phyloP scores from a whole-genome alignment of 2,888 invertebrate species.

The Ellobium chinense region DNA sequence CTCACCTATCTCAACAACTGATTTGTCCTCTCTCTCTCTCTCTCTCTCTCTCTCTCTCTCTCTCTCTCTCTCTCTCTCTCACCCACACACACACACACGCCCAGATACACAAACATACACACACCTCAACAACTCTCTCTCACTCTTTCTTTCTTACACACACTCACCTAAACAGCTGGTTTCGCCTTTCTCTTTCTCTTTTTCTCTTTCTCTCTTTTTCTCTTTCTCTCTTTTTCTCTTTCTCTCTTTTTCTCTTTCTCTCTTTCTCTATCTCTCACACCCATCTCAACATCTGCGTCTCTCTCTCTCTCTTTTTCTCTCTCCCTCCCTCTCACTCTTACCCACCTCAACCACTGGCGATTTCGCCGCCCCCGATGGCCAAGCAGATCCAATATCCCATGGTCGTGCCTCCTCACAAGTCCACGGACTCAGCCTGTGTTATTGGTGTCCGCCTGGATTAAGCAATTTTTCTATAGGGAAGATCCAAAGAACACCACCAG shows the following conservation, averaged over 20 bases:
- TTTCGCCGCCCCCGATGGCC: too few relatives aligned
- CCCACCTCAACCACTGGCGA: too few relatives aligned
- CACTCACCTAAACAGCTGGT: neutral
- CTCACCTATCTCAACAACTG: too few relatives aligned
- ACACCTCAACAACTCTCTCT: neutral
- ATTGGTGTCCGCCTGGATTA: too few relatives aligned
- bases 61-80: neutral
- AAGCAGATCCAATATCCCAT: too few relatives aligned
- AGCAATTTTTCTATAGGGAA: too few relatives aligned
- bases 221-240: neutral
- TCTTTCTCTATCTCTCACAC: neutral
- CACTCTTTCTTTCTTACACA: neutral
- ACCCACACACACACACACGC: neutral
- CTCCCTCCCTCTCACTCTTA: neutral
- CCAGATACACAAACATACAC: too few relatives aligned
- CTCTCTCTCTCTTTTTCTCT: neutral
- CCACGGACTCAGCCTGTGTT: too few relatives aligned
- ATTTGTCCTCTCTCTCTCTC: neutral
- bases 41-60: neutral
- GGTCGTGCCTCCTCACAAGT: too few relatives aligned
- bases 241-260: neutral
- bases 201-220: neutral
- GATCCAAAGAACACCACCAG: too few relatives aligned
- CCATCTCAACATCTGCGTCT: too few relatives aligned
- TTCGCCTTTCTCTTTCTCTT: neutral